Conservation (phyloP, 2,113 vertebrate species). For the Trematocara nigrifrons region DNA sequence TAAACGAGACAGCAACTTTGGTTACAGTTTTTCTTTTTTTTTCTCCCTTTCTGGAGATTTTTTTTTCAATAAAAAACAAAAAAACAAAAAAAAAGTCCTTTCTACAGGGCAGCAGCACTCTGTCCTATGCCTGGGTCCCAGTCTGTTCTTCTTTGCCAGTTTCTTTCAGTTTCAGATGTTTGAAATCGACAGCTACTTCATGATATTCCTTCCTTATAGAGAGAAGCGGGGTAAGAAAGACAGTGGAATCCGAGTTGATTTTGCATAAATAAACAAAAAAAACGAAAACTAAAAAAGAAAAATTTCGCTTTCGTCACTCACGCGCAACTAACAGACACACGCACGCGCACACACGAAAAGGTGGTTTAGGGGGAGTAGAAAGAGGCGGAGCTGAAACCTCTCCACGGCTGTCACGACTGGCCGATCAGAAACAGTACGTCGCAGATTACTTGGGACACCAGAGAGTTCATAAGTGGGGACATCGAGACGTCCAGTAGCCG, state of each 20-base stretch:
- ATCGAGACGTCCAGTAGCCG: constrained; percentile 98
- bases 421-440: constrained; percentile 99
- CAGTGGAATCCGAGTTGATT: constrained; percentile 99
- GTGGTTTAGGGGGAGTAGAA: constrained; percentile 13
- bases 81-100: constrained; percentile 70
- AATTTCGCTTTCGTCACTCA: constrained; percentile 86
- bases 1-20: constrained; percentile 99
- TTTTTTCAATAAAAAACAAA: constrained; percentile 61
- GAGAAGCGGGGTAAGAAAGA: constrained; percentile 85
- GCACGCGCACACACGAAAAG: constrained; percentile 17
- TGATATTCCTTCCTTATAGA: constrained; percentile 80
- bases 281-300: constrained; percentile 70
- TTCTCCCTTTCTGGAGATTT: constrained; percentile 49
- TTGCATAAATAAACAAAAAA: constrained; percentile 95
- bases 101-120: constrained; percentile 86
- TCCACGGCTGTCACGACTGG: constrained; percentile 97
- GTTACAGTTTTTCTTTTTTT: constrained; percentile 80
- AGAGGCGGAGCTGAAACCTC: constrained; percentile 63
- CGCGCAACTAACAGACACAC: constrained; percentile 75
- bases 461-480: constrained; percentile 96
- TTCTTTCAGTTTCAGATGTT: constrained; percentile 33
- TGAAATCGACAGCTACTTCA: constrained; percentile 70
- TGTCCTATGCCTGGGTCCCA: constrained; percentile 80
- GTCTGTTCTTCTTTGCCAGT: constrained; percentile 52
- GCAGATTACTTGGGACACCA: constrained; percentile 98